Evolutionary conservation across 2,797 vertebrate genomes (phyloP).

Genomic region (Sebastes steindachneri): DNA sequence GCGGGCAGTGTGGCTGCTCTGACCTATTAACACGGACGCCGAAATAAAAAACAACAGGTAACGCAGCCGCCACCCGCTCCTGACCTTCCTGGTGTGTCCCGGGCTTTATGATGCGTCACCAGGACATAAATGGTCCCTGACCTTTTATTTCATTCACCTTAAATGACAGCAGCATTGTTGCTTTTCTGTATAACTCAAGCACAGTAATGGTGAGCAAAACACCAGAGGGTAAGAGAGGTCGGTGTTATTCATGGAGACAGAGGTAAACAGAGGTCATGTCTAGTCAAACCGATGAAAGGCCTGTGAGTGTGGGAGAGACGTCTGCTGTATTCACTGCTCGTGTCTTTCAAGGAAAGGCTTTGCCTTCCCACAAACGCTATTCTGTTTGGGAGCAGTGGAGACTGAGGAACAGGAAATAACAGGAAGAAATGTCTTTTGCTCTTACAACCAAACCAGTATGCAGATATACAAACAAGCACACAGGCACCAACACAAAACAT

Average conservation of each 20-base stretch:
- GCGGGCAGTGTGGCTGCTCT: too few relatives aligned
- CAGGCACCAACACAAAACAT: background rate
- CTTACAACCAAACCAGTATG: background rate
- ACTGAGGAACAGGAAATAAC: conserved; percentile 5
- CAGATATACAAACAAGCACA: background rate
- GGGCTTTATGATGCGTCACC: too few relatives aligned
- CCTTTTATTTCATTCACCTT: background rate
- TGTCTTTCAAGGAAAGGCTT: conserved; percentile 6
- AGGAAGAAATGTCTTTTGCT: background rate
- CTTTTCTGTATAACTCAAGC: background rate
- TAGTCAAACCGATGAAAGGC: background rate
- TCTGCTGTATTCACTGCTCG: conserved; percentile 10
- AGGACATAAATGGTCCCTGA: background rate
- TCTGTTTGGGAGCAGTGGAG: background rate
- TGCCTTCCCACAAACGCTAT: background rate
- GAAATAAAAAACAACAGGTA: too few relatives aligned
- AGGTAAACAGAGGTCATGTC: conserved; percentile 23
- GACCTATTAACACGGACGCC: too few relatives aligned
- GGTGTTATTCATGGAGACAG: background rate
- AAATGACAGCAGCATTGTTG: background rate
- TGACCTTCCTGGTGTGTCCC: too few relatives aligned
- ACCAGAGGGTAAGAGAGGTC: background rate
- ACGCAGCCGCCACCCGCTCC: too few relatives aligned
- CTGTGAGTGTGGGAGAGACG: background rate
- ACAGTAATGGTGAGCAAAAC: background rate